Conservation (phyloP, 2,797 vertebrate species). For the Bovichtus diacanthus region DNA sequence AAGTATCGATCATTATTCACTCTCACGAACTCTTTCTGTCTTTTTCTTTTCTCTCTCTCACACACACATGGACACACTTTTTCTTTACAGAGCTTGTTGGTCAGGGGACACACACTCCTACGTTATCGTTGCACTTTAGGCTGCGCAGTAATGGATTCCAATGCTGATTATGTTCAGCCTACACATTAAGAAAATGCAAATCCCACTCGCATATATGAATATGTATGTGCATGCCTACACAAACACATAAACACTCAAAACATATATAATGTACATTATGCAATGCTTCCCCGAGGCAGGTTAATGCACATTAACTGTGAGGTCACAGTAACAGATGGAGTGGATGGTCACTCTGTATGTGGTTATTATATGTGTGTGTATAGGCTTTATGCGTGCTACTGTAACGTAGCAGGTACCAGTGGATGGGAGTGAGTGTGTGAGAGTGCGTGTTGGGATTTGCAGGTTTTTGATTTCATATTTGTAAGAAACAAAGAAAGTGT, state of each 20-base stretch:
- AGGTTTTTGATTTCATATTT: no score
- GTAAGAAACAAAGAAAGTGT: no score
- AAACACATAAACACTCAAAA: conserved; percentile 1
- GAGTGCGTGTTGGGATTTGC: no score
- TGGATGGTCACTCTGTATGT: background rate
- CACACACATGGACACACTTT: background rate
- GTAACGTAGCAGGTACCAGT: background rate
- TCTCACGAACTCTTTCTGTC: conserved; percentile 27
- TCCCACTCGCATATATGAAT: conserved; percentile 28
- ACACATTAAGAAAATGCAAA: conserved; percentile 27
- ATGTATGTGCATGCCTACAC: conserved; percentile 21
- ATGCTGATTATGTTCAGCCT: conserved; percentile 3
- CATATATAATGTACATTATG: conserved; percentile 4
- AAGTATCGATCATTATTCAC: conserved; percentile 62
- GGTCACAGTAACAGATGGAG: background rate
- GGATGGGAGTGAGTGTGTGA: background rate
- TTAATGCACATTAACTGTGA: conserved; percentile 7
- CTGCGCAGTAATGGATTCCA: conserved; percentile 16
- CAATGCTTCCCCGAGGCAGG: background rate
- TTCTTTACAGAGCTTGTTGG: background rate
- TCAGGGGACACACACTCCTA: conserved; percentile 11
- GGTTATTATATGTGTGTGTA: background rate
- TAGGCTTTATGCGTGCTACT: background rate
- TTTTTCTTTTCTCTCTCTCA: background rate
- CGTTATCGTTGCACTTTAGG: conserved; percentile 20